Conservation (phyloP, 1,140 invertebrate genomes). For the Drosophila tropicalis region DNA sequence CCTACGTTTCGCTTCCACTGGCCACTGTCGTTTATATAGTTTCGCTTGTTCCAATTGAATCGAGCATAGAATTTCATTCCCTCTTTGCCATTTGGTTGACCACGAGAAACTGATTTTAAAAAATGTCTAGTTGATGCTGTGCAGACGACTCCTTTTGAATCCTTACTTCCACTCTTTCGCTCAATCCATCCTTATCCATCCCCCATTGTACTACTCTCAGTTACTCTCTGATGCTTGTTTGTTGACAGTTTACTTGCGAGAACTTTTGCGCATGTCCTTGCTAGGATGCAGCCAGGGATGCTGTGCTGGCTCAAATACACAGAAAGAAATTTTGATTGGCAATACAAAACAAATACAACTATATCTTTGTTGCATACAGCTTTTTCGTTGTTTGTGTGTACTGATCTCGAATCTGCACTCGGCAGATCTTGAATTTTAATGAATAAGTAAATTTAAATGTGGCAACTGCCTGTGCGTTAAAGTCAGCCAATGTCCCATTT, state of each 20-base stretch:
- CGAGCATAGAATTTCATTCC: constrained; percentile 10
- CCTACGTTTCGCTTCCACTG: neutral
- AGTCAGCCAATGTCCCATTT: too few relatives aligned
- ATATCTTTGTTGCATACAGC: too few relatives aligned
- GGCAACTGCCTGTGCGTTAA: too few relatives aligned
- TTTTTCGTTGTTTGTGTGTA: too few relatives aligned
- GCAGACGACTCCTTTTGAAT: constrained; percentile 19
- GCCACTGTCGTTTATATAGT: neutral
- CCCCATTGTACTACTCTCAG: constrained; percentile 1
- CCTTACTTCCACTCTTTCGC: neutral
- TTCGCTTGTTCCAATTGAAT: neutral
- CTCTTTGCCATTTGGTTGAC: constrained; percentile 49
- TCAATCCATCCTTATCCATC: neutral
- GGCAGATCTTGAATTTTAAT: too few relatives aligned
- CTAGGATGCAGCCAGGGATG: constrained; percentile 58
- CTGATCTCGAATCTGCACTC: too few relatives aligned
- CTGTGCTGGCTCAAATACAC: constrained; percentile 36
- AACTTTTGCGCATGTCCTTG: constrained; percentile 34
- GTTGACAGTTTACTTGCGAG: constrained; percentile 39
- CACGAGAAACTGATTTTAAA: constrained; percentile 45
- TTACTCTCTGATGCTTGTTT: constrained; percentile 40
- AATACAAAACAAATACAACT: too few relatives aligned
- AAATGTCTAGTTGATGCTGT: constrained; percentile 50
- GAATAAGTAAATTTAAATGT: too few relatives aligned
- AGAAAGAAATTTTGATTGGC: constrained; percentile 10